Evolutionary conservation across 2,797 vertebrate genomes (phyloP).

Genomic region (Otus scops): DNA sequence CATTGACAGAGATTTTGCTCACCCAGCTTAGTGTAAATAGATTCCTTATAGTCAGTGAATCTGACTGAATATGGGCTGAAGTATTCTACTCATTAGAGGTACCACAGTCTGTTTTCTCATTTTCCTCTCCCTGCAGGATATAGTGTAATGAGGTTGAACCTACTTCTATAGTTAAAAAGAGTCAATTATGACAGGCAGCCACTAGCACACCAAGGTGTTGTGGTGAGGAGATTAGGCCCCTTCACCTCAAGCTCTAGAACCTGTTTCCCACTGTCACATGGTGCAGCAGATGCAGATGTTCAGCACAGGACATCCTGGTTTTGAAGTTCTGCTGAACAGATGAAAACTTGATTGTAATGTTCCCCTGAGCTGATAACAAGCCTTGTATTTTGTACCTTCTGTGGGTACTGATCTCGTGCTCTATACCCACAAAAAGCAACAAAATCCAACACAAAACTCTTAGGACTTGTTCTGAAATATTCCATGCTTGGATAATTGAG

Average conservation of each 20-base stretch:
- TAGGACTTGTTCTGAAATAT: neutral
- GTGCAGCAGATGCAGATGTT: neutral
- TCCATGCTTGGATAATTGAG: neutral
- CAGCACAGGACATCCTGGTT: neutral
- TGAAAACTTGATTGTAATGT: neutral
- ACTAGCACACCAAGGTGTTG: neutral
- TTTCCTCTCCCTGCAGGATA: neutral
- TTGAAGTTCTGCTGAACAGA: neutral
- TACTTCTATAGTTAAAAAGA: neutral
- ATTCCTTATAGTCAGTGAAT: neutral
- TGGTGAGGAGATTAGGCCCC: neutral
- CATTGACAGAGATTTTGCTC: neutral
- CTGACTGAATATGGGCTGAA: neutral
- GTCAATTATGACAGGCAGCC: neutral
- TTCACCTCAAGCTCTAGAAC: neutral
- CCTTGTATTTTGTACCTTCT: neutral
- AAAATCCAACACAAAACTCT: neutral
- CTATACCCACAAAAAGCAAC: neutral
- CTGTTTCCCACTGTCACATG: rapidly evolving
- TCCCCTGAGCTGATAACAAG: neutral
- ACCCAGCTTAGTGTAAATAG: neutral
- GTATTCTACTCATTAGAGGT: neutral
- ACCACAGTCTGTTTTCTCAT: neutral
- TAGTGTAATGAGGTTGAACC: neutral
- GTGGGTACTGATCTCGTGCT: neutral